Base-by-base conservation (phyloP, 2,888 invertebrate genomes). In the Drosophila sordidapex region DNA sequence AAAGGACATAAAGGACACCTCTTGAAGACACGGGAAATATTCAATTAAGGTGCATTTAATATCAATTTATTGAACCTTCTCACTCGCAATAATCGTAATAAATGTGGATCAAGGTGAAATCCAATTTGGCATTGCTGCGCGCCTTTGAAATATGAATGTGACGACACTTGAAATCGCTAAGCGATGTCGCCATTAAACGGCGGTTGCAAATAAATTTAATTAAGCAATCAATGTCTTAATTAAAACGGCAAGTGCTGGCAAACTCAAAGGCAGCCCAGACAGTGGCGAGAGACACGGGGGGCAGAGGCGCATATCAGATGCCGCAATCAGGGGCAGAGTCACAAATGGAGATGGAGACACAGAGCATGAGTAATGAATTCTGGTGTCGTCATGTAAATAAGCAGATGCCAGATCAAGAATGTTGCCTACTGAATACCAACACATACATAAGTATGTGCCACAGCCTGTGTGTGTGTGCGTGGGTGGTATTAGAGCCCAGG, bases 201-300 rank as follows among this genome's bases (percentile, higher is more conserved):
- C 58, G 78, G 71, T 31, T 53, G 73, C 70, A 63, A 65, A 80
- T 74, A 74, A 64, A 76, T 79, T 81, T 79, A 83, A 83, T 83
- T 79, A 79, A 83, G 83, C 77, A 83, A 81, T 83, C 83, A 83
- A 83, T 79, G 82, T 75, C 84, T 83, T 83, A 83, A 83, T 83
- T 83, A 83, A 83, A 83, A 80, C 69, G 48, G 72, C 74, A 67
- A 80, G 76, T 70, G 76, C 70, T 51, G 46, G 18, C 57, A 63
- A 43, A 58, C 48, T 31, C 38, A 60, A 56, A 36, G 49, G 54
- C 69, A 52, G 21, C 29, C 5, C 49, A 25, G 40, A 29, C 63
- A 56, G 49, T 29, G 31, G 46, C 25, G 46, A 29, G 18, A 11
- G 49, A 15, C 13, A 11, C 13, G 2, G 56, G 4, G 4, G 57